Conservation (phyloP, 2,888 invertebrate genomes). For the Ectemnius continuus region DNA sequence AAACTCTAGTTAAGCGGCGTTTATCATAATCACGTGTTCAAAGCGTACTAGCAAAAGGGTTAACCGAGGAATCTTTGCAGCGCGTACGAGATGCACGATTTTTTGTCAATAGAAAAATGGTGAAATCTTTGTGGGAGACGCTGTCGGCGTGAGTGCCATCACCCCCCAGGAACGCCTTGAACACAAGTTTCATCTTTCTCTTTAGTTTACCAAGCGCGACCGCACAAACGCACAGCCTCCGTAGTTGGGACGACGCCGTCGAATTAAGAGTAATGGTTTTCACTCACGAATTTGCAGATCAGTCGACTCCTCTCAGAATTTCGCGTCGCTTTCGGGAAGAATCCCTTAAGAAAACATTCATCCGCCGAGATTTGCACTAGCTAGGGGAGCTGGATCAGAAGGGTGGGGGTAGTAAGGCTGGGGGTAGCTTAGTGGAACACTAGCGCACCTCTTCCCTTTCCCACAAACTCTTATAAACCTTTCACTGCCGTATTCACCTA, state of each 20-base stretch:
- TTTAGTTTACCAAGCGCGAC: constrained; percentile 53
- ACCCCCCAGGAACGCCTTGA: constrained; percentile 72
- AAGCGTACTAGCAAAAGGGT: constrained; percentile 64
- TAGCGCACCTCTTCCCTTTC: constrained; percentile 55
- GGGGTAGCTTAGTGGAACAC: constrained; percentile 63
- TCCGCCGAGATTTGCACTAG: constrained; percentile 76
- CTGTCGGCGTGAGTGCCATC: constrained; percentile 73
- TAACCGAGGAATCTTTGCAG: constrained; percentile 60
- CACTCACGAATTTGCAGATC: constrained; percentile 65
- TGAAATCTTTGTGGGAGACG: constrained; percentile 70
- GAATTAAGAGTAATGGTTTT: constrained; percentile 37
- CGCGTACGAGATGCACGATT: constrained; percentile 34
- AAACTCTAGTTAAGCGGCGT: constrained; percentile 56
- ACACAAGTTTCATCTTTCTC: constrained; percentile 68
- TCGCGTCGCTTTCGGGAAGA: constrained; percentile 72
- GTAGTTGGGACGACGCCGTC: constrained; percentile 1
- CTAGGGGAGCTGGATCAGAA: constrained; percentile 70
- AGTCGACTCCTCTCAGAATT: constrained; percentile 57
- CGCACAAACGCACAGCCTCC: constrained; percentile 9
- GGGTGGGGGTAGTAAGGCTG: constrained; percentile 70
- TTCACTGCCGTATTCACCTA: constrained; percentile 31
- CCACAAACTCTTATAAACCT: constrained; percentile 44
- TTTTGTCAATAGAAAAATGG: constrained; percentile 61
- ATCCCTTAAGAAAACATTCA: constrained; percentile 77
- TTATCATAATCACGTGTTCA: constrained; percentile 71